Conservation (phyloP, 2,113 vertebrate species). For the Sisor rabdophorus region DNA sequence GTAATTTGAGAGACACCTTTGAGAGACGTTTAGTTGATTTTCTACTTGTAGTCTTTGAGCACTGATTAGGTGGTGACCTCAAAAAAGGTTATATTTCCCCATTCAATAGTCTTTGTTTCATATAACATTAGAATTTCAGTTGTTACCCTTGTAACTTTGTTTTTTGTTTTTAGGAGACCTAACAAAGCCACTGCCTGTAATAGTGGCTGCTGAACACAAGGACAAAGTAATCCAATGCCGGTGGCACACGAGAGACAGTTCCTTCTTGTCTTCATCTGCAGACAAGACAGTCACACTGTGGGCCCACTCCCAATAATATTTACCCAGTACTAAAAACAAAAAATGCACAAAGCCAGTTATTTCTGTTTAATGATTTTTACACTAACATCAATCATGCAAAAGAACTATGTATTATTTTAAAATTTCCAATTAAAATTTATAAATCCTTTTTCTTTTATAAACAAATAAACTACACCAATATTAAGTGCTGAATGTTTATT, state of each 20-base stretch:
- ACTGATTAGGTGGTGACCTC: neutral
- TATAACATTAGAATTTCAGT: neutral
- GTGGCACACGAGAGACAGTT: constrained; percentile 89
- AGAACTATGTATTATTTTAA: neutral
- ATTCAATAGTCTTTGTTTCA: neutral
- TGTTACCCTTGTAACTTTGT: neutral
- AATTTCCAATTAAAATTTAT: neutral
- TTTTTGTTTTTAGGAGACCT: constrained; percentile 78
- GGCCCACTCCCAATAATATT: constrained; percentile 74
- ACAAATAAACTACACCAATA: no score
- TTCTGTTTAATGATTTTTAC: neutral
- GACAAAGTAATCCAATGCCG: constrained; percentile 98
- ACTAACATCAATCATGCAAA: neutral
- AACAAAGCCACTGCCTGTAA: constrained; percentile 90
- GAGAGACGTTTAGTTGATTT: no score
- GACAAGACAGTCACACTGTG: constrained; percentile 94
- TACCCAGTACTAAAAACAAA: neutral
- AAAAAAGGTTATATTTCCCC: neutral
- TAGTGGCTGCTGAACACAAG: constrained; percentile 85
- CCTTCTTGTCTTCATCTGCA: constrained; percentile 93
- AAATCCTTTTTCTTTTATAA: neutral
- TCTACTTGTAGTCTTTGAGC: neutral
- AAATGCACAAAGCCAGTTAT: constrained; percentile 4
- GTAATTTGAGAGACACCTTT: no score
- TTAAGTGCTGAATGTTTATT: neutral